phyloP scores from a whole-genome alignment of 2,888 invertebrate species.

The Acrocyrtus sp. region DNA sequence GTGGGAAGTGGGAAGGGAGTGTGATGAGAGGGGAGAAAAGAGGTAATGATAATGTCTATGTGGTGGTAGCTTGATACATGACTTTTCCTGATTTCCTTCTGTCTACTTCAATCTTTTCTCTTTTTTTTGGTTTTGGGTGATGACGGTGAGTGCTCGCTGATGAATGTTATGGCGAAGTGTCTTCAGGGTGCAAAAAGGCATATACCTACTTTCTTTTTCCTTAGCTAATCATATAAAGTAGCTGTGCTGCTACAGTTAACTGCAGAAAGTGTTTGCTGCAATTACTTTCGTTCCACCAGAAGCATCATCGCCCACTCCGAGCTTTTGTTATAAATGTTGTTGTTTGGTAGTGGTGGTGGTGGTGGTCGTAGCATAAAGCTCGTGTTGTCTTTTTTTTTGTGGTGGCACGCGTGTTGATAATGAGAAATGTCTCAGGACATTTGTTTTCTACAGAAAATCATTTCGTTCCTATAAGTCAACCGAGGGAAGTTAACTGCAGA shows the following conservation, averaged over 20 bases:
- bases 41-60: constrained; percentile 46
- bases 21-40: constrained; percentile 18
- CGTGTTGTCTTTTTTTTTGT: constrained; percentile 9
- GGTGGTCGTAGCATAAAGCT: too few species aligned
- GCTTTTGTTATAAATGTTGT: not conserved
- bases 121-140: too few species aligned
- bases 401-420: constrained; percentile 21
- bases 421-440: constrained; percentile 50
- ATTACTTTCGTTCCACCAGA: constrained; percentile 43
- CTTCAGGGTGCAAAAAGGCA: not conserved
- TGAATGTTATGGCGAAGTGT: not conserved
- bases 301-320: too few species aligned
- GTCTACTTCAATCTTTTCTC: not conserved
- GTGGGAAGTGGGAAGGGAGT: constrained; percentile 2
- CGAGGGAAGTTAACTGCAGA: not conserved
- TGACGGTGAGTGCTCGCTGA: not conserved
- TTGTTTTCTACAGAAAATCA: constrained; percentile 16
- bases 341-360: too few species aligned
- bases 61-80: not conserved
- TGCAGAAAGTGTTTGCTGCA: constrained; percentile 19
- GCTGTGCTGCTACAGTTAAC: not conserved
- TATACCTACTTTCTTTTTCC: not conserved
- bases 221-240: not conserved
- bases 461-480: not conserved
- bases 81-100: too few species aligned